phyloP scores from a whole-genome alignment of 1,140 invertebrate species.

The Amphibalanus amphitrite region DNA sequence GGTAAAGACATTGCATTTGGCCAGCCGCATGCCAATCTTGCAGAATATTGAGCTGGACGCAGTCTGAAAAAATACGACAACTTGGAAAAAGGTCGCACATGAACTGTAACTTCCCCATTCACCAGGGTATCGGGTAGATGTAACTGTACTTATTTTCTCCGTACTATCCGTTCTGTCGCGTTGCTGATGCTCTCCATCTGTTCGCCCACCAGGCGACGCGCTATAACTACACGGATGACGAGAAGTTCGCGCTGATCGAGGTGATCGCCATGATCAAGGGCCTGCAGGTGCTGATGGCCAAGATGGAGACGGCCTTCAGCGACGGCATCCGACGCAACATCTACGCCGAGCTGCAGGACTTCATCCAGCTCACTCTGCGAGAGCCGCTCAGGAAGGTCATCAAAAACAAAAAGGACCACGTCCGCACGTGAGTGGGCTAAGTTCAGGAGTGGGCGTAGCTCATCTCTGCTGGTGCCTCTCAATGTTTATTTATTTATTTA shows the following conservation, averaged over 20 bases:
- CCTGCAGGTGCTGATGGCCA: slow-evolving; percentile 86
- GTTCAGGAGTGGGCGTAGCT: no score
- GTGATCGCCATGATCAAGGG: slow-evolving; percentile 99
- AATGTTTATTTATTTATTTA: no score
- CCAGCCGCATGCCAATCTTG: no score
- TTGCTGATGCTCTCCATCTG: neutral
- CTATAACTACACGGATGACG: slow-evolving; percentile 94
- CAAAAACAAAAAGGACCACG: slow-evolving; percentile 95
- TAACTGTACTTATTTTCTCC: no score
- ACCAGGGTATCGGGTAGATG: no score
- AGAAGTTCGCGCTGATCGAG: slow-evolving; percentile 96
- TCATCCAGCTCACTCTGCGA: slow-evolving; percentile 75
- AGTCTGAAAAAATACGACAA: no score
- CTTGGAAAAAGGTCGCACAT: no score
- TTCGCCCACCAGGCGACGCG: slow-evolving; percentile 55
- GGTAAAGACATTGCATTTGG: no score
- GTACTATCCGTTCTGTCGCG: no score
- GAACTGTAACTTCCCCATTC: no score
- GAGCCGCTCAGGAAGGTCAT: slow-evolving; percentile 92
- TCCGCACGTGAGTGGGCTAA: slow-evolving; percentile 32
- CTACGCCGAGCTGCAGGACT: slow-evolving; percentile 93
- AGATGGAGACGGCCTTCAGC: slow-evolving; percentile 95
- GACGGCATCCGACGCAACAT: slow-evolving; percentile 88
- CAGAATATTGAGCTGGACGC: no score
- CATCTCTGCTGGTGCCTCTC: neutral